Evolutionary conservation across 2,113 vertebrate species (phyloP).

Genomic region (Oncorhynchus kisutch): DNA sequence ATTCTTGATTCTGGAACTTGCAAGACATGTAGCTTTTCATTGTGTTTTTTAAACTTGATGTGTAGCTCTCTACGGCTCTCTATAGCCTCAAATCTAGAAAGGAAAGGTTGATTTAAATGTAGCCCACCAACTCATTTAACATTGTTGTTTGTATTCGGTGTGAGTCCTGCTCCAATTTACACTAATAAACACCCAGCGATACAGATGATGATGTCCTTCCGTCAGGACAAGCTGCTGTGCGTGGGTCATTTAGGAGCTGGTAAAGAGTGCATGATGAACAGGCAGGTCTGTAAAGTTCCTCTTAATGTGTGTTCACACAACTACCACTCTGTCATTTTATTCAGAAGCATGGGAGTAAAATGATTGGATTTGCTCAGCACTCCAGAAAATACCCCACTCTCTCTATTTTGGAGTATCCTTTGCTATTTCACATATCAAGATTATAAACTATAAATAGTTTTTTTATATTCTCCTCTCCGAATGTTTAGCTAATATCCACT

Average conservation of each 20-base stretch:
- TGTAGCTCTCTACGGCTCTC: too few relatives aligned
- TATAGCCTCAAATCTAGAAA: too few relatives aligned
- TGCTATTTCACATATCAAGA: conserved; percentile 1
- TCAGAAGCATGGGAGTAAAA: neutral
- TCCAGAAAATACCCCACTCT: too few relatives aligned
- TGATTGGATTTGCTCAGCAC: neutral
- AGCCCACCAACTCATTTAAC: neutral
- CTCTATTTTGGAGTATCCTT: neutral
- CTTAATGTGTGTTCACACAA: neutral
- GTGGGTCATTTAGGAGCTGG: conserved; percentile 1
- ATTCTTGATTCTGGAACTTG: too few relatives aligned
- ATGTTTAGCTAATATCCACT: too few relatives aligned
- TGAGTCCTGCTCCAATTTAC: neutral
- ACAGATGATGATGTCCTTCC: conserved; percentile 17
- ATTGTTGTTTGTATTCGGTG: neutral
- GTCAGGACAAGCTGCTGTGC: conserved; percentile 5
- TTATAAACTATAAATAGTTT: neutral
- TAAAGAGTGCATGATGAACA: conserved; percentile 3
- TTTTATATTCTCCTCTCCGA: too few relatives aligned
- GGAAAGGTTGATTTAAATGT: too few relatives aligned
- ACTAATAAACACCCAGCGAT: conserved; percentile 30
- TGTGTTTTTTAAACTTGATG: too few relatives aligned
- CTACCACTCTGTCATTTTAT: neutral
- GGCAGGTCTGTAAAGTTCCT: neutral
- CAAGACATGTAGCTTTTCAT: too few relatives aligned